Conservation (phyloP, 1,140 invertebrate species). For the Berghia stephanieae region DNA sequence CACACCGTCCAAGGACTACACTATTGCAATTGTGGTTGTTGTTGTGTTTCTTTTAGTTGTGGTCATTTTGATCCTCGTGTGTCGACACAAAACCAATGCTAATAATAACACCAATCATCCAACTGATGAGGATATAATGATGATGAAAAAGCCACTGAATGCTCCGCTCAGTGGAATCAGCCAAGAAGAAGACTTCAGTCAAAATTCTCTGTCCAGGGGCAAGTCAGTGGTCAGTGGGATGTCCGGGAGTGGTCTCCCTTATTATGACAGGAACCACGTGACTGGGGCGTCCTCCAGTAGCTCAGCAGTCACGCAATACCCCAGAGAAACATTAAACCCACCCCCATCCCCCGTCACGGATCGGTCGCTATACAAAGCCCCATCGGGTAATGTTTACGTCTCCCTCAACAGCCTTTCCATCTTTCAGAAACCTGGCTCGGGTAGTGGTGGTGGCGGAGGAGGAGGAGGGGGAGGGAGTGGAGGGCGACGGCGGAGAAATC, state of each 20-base stretch:
- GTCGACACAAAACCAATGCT: conserved; percentile 53
- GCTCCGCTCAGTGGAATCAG: conserved; percentile 29
- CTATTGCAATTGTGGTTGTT: conserved; percentile 59
- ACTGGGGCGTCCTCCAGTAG: conserved; percentile 81
- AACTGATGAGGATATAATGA: conserved; percentile 50
- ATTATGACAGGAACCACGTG: conserved; percentile 81
- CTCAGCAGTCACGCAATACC: conserved; percentile 75
- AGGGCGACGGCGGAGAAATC: conserved; percentile 13
- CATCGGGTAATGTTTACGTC: conserved; percentile 34
- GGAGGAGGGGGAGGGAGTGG: not conserved
- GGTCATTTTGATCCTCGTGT: conserved; percentile 56
- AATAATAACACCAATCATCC: too few species aligned
- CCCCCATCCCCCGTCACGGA: conserved; percentile 86
- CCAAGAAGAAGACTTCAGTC: conserved; percentile 34
- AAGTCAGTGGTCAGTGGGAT: conserved; percentile 52
- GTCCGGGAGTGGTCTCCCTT: conserved; percentile 46
- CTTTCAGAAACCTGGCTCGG: conserved; percentile 5
- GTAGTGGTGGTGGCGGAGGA: not conserved
- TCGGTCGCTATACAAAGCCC: conserved; percentile 61
- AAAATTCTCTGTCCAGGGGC: conserved; percentile 47
- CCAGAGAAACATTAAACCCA: conserved; percentile 85
- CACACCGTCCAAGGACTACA: conserved; percentile 47
- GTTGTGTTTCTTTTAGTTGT: conserved; percentile 55
- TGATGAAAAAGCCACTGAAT: conserved; percentile 56
- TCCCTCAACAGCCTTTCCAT: conserved; percentile 30